Conservation (phyloP, 2,888 invertebrate species). For the Euzetes globulus region DNA sequence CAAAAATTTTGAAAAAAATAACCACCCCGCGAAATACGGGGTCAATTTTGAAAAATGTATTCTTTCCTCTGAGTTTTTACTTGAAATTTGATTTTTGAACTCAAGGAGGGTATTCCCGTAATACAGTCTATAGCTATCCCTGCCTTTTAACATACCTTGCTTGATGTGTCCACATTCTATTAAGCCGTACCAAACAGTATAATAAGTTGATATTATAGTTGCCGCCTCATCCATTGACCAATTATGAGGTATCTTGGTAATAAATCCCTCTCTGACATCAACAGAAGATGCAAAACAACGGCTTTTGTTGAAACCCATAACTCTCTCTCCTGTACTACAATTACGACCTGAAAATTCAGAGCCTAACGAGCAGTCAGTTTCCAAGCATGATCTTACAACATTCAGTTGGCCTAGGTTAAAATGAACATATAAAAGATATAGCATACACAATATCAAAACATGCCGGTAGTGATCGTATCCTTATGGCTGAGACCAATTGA, state of each 20-base stretch:
- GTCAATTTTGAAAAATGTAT: too few relatives aligned
- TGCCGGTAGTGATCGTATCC: too few relatives aligned
- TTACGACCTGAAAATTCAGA: slow-evolving; percentile 78
- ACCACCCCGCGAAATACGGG: too few relatives aligned
- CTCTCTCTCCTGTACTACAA: slow-evolving; percentile 61
- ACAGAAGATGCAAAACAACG: slow-evolving; percentile 81
- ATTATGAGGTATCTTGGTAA: slow-evolving; percentile 60
- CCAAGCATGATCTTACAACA: slow-evolving; percentile 33
- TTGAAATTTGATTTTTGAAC: too few relatives aligned
- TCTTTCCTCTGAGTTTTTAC: too few relatives aligned
- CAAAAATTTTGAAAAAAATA: too few relatives aligned
- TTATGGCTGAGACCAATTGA: too few relatives aligned
- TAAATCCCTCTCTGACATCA: slow-evolving; percentile 55
- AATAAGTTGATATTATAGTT: slow-evolving; percentile 84
- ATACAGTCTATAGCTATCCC: too few relatives aligned
- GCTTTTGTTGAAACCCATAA: slow-evolving; percentile 89
- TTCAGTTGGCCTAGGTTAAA: too few relatives aligned
- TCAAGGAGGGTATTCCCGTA: too few relatives aligned
- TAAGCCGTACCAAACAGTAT: slow-evolving; percentile 80
- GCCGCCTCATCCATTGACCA: slow-evolving; percentile 87
- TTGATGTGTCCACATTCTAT: slow-evolving; percentile 74
- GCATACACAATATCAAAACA: too few relatives aligned
- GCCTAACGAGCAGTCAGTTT: slow-evolving; percentile 82
- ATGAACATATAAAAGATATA: too few relatives aligned
- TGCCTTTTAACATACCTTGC: slow-evolving; percentile 37